These are phyloP conservation scores for human DNA, from an alignment of 2,113 vertebrate species.

Conservation along the genomic window GRCh38 chr5:97491501-97492000, in stretches of 20 bases:
- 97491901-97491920: neutral
- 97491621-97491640: neutral
- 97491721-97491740: neutral
- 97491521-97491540: neutral
- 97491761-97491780: neutral
- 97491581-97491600: neutral
- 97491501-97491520: neutral
- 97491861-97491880: neutral
- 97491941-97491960: neutral
- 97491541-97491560: neutral
- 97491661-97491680: neutral
- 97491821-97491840: neutral
- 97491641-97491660: neutral
- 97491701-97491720: neutral
- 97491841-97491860: neutral
- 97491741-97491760: neutral
- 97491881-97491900: neutral
- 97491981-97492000: neutral
- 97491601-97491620: neutral
- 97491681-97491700: neutral
- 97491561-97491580: neutral
- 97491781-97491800: constrained; percentile 20
- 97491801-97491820: neutral
- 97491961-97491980: neutral
- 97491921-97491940: neutral